Evolutionary conservation across 2,888 invertebrate species (phyloP), one percentile per base, ranked within the genome.

Genomic region (Andrena camellia): DNA sequence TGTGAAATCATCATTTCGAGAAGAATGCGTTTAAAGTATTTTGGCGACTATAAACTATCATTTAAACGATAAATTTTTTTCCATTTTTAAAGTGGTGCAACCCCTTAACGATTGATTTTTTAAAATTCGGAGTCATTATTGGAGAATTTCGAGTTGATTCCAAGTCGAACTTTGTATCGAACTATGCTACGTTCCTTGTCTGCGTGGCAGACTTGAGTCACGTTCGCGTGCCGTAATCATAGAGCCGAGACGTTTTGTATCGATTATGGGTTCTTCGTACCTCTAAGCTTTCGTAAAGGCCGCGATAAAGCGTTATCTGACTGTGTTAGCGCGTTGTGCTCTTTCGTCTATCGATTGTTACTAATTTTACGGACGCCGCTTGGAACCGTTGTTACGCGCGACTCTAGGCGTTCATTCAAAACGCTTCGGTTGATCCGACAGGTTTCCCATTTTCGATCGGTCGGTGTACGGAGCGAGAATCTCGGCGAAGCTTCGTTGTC

Each of bases 231-330:
- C 20, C 2, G 31, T 10, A 67, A 62, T 6, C 42, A 29, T n/a
- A 17, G 13, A 48, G 20, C 26, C 33, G 57, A 59, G n/a, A 57
- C 29, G 60, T 60, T 42, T 26, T 10, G 6, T 20, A 69, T 79
- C 50, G 50, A 70, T 77, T 64, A 33, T 57, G 20, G 5, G 4
- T 59, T 52, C 59, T 17, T 29, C 59, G 7, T 26, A 29, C 17
- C n/a, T n/a, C 10, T 23, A 20, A 33, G 33, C 7, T 2, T 5
- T 17, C 6, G 5, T 1, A n/a, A 60, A 64, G 23, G 1, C 42
- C 42, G 42, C 23, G 31, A 33, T 23, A 20, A 59, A 50, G 17
- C 17, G 33, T 26, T 10, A n/a, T 23, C 20, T 6, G 17, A 29
- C 29, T 2, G n/a, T 3, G 70, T 31, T n/a, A 5, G n/a, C 29